Conservation (phyloP, 2,888 invertebrate species). For the Coecobrya sp. region DNA sequence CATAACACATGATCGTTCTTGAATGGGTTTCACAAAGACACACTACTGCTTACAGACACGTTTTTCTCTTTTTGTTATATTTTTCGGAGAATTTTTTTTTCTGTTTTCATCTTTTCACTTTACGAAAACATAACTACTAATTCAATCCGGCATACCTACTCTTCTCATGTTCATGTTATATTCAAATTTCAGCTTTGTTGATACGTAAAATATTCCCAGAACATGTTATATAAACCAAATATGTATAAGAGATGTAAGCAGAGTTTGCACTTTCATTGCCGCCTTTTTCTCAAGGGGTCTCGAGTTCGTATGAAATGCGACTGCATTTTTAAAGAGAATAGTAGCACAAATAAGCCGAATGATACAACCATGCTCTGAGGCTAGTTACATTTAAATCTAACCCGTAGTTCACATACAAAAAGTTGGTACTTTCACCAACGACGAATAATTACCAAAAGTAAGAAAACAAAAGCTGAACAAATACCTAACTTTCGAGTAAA, state of each 20-base stretch:
- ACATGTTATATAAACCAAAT: no score
- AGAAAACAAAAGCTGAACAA: neutral
- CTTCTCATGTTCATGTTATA: neutral
- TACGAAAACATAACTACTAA: constrained; percentile 41
- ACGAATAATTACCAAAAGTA: neutral
- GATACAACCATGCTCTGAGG: neutral
- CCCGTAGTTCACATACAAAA: no score
- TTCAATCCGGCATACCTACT: constrained; percentile 34
- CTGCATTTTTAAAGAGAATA: neutral
- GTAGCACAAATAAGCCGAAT: neutral
- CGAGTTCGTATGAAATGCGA: neutral
- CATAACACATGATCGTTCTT: neutral
- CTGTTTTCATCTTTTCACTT: constrained; percentile 10
- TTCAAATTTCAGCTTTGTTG: no score
- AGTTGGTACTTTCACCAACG: neutral
- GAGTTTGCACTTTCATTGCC: neutral
- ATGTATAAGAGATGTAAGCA: neutral
- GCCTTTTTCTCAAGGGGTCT: neutral
- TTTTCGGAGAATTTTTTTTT: neutral
- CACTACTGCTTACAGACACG: neutral
- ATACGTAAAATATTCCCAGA: no score
- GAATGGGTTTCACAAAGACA: neutral
- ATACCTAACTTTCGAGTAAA: neutral
- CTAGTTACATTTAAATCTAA: no score
- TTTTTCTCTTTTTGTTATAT: neutral